A percentile compares a stretch with the other conserved stretches of the same genome.
Evolutionary conservation across 2,888 invertebrate species (phyloP).

Genomic region (Leptinotarsa tumamoca): DNA sequence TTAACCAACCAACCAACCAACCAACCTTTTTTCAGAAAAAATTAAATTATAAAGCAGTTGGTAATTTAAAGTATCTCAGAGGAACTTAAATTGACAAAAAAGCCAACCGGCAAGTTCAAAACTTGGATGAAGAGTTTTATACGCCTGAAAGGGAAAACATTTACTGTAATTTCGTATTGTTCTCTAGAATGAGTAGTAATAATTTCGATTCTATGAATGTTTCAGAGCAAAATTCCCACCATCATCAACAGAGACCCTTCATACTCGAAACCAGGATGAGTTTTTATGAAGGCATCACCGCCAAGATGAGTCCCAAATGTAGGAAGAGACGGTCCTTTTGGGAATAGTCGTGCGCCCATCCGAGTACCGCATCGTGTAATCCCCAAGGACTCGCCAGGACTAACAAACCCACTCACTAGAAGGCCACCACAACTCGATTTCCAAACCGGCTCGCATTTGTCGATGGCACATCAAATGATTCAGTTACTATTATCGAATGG

Average conservation of each 20-base stretch:
- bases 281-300: slow-evolving; percentile 6
- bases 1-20: too few species aligned
- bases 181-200: too few species aligned
- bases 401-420: slow-evolving; percentile 39
- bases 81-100: too few species aligned
- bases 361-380: slow-evolving; percentile 35
- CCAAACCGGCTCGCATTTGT: neutral
- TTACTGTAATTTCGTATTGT: too few species aligned
- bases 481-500: neutral
- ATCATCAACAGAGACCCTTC: neutral
- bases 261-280: neutral
- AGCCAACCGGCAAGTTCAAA: too few species aligned
- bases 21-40: too few species aligned
- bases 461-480: slow-evolving; percentile 9
- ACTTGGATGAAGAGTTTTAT: too few species aligned
- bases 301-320: slow-evolving; percentile 14
- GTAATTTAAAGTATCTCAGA: too few species aligned
- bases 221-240: neutral
- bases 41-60: too few species aligned
- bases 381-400: slow-evolving; percentile 34
- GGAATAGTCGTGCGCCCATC: slow-evolving; percentile 43
- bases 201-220: too few species aligned
- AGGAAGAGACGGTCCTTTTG: slow-evolving; percentile 25
- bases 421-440: slow-evolving; percentile 31
- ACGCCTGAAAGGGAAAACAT: too few species aligned